Evolutionary conservation across 2,113 vertebrate species (phyloP).

Genomic region (Siphamia tubifer): DNA sequence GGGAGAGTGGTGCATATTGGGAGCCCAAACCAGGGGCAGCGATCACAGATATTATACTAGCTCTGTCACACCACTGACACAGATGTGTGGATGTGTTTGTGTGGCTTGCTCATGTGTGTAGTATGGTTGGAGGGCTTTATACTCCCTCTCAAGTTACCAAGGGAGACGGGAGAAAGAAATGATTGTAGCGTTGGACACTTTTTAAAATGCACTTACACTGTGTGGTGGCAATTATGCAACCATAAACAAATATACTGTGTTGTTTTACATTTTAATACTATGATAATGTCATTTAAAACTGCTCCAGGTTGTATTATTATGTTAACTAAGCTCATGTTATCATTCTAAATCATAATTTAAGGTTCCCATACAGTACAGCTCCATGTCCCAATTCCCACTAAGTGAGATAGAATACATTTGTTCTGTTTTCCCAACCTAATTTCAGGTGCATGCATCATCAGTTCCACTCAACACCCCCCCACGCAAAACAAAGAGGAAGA

Average conservation of each 20-base stretch:
- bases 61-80: constrained; percentile 14
- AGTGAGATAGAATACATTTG: not conserved
- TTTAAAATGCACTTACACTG: not conserved
- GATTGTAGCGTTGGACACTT: not conserved
- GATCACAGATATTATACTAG: constrained; percentile 82
- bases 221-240: not conserved
- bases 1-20: constrained; percentile 71
- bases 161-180: not conserved
- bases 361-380: not conserved
- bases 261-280: not conserved
- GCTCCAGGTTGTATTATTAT: not conserved
- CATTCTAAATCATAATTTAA: not conserved
- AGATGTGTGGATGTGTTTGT: not conserved
- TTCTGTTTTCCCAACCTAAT: not conserved
- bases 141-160: not conserved
- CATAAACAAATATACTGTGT: not conserved
- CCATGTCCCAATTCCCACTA: not conserved
- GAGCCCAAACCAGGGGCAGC: constrained; percentile 72
- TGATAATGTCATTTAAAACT: not conserved
- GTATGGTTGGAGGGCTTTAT: not conserved
- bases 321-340: not conserved
- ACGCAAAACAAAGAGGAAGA: not conserved
- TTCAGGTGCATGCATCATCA: not conserved
- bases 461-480: too few species aligned
- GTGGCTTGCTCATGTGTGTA: not conserved